phyloP scores from a whole-genome alignment of 2,113 vertebrate genomes.

The Salvelinus namaycush region DNA sequence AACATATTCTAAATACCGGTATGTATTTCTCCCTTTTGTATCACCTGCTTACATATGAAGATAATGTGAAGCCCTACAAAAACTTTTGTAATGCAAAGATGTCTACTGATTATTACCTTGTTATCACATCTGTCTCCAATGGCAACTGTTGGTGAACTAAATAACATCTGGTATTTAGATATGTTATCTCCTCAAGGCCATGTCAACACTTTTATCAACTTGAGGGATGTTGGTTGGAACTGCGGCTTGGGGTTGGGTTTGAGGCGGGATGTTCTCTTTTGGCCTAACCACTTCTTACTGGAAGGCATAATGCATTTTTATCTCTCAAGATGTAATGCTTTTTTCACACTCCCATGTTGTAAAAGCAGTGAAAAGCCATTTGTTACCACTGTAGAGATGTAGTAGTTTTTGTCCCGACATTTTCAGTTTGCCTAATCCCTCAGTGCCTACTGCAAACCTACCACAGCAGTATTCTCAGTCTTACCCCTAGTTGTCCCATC shows the following conservation, averaged over 20 bases:
- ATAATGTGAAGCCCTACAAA: constrained; percentile 80
- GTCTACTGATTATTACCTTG: constrained; percentile 79
- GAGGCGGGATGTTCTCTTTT: constrained; percentile 15
- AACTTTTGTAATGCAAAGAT: constrained; percentile 67
- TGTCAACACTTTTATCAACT: constrained; percentile 30
- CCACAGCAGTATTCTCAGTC: constrained; percentile 64
- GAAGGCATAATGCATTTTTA: constrained; percentile 35
- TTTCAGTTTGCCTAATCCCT: constrained; percentile 22
- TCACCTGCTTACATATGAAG: constrained; percentile 70
- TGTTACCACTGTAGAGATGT: constrained; percentile 49
- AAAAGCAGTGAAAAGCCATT: constrained; percentile 43
- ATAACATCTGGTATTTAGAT: constrained; percentile 35
- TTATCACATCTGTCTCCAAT: constrained; percentile 32
- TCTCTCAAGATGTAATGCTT: constrained; percentile 42
- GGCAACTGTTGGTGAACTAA: constrained; percentile 48
- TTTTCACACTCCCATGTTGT: constrained; percentile 29
- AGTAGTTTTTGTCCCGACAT: constrained; percentile 32
- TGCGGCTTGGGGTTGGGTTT: background rate
- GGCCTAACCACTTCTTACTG: constrained; percentile 24
- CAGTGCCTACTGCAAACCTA: constrained; percentile 31
- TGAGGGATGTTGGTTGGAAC: constrained; percentile 17
- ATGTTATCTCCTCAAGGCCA: constrained; percentile 39
- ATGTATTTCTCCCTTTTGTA: constrained; percentile 59
- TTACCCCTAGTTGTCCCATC: constrained; percentile 15
- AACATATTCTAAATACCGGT: constrained; percentile 49